A percentile compares a stretch with the other conserved stretches of the same genome.
phyloP scores from a whole-genome alignment of 2,113 vertebrate genomes.

The Hippocampus comes region DNA sequence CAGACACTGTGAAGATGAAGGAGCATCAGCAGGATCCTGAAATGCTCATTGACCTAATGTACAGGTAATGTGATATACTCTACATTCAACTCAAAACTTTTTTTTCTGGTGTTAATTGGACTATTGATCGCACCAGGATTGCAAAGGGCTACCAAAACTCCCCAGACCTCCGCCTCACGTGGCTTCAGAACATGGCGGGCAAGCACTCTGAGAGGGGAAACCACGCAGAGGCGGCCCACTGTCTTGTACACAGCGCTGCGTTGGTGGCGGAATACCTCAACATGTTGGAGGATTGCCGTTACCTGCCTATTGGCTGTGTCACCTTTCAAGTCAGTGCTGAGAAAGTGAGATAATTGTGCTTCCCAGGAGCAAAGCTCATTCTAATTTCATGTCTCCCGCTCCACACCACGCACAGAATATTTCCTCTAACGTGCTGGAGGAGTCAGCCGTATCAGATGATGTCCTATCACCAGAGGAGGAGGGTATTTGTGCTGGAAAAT shows the following conservation, averaged over 20 bases:
- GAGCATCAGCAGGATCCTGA: conserved; percentile 90
- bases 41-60: conserved; percentile 93
- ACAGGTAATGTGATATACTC: conserved; percentile 71
- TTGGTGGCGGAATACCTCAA: conserved; percentile 89
- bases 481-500: conserved; percentile 88
- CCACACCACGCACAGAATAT: conserved; percentile 70
- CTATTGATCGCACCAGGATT: conserved; percentile 69
- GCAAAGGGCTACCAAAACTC: conserved; percentile 92
- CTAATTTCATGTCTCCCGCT: background rate
- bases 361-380: background rate
- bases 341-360: background rate
- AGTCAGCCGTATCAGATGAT: conserved; percentile 88
- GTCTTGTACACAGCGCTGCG: conserved; percentile 86
- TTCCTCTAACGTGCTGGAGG: conserved; percentile 87
- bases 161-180: conserved; percentile 85
- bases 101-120: background rate
- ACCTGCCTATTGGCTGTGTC: conserved; percentile 88
- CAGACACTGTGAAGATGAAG: conserved; percentile 93
- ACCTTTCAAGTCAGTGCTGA: conserved; percentile 81
- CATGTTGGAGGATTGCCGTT: conserved; percentile 87
- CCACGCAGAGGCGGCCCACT: conserved; percentile 88
- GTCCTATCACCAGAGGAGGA: conserved; percentile 88
- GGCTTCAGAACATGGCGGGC: conserved; percentile 92
- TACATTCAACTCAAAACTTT: background rate
- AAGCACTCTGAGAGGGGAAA: conserved; percentile 84